Conservation (phyloP, 2,888 invertebrate genomes). For the Rutpela maculata region DNA sequence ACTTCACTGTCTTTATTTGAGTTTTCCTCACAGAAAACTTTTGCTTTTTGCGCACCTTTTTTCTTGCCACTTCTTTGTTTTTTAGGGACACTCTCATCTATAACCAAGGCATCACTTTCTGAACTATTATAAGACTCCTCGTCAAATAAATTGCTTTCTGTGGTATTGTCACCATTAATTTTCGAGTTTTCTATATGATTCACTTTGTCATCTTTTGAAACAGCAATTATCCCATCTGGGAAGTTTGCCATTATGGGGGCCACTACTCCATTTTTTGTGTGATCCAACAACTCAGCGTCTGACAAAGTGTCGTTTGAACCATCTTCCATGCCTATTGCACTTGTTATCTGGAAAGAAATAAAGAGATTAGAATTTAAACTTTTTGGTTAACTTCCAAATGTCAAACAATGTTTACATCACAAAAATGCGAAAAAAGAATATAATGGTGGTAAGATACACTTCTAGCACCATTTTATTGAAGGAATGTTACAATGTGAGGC, state of each 20-base stretch:
- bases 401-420: slow-evolving; percentile 26
- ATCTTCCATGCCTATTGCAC: slow-evolving; percentile 72
- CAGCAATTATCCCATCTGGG: slow-evolving; percentile 62
- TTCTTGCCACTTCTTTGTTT: slow-evolving; percentile 55
- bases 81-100: slow-evolving; percentile 69
- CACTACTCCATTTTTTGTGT: slow-evolving; percentile 67
- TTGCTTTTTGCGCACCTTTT: slow-evolving; percentile 51
- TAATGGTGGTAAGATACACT: slow-evolving; percentile 8
- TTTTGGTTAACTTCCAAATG: slow-evolving; percentile 30
- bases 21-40: slow-evolving; percentile 43
- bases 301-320: slow-evolving; percentile 66
- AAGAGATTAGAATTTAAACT: slow-evolving; percentile 8
- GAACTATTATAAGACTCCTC: slow-evolving; percentile 68
- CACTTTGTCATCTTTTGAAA: slow-evolving; percentile 54
- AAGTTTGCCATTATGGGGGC: slow-evolving; percentile 69
- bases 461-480: neutral
- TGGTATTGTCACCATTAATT: slow-evolving; percentile 68
- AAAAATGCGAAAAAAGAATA: slow-evolving; percentile 21
- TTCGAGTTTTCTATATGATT: slow-evolving; percentile 55
- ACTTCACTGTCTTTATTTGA: slow-evolving; percentile 47
- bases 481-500: neutral
- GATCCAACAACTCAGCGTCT: slow-evolving; percentile 59
- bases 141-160: slow-evolving; percentile 45
- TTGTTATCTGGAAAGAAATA: slow-evolving; percentile 44
- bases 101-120: slow-evolving; percentile 71